Base-by-base conservation (phyloP, 37 sponge, comb jelly and placozoan species). In the Oopsacas minuta region DNA sequence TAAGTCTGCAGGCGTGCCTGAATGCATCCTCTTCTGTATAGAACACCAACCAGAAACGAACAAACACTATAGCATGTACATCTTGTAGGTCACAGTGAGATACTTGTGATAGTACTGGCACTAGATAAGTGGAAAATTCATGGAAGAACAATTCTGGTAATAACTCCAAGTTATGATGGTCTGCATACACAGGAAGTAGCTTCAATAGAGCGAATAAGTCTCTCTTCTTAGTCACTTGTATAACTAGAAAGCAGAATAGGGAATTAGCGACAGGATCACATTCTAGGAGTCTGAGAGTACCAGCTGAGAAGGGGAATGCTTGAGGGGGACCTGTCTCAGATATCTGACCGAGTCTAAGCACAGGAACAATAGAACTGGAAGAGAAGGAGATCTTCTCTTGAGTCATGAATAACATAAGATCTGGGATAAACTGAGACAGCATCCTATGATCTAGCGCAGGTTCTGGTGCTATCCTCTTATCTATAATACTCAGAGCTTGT, bases 401-500 rank as follows among this genome's bases (percentile, higher is more conserved):
- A 3, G 20, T 7, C 75, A 61, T 61, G 75, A 61, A 61, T 5
- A 61, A 34, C 75, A 61, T 61, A 3, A 61, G 75, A 34, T 61
- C 75, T 12, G 75, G 75, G 28, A 61, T 10, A 10, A 61, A n/a
- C 75, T 61, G 75, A 34, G 75, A 61, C 28, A 61, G 75, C 32
- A 61, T 25, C 22, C 20, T 10, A 12, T 10, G 75, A 34, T 61
- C 75, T 3, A 61, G 75, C 75, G 75, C 20, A 34, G 75, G 75
- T 34, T 61, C 75, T 34, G 75, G 75, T 25, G 75, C 75, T 3
- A 61, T n/a, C 28, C 75, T 10, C 38, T 83, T 39, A 37, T 95
- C 91, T 52, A 95, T 52, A 30, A 93, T 89, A 36, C 82, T 82
- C 38, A 83, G 84, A 17, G 96, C 87, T 25, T 91, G 89, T 10